A percentile compares a stretch with the other conserved stretches of the same genome.
Evolutionary conservation across 2,888 invertebrate genomes (phyloP).

Genomic region (Euproctis similis): DNA sequence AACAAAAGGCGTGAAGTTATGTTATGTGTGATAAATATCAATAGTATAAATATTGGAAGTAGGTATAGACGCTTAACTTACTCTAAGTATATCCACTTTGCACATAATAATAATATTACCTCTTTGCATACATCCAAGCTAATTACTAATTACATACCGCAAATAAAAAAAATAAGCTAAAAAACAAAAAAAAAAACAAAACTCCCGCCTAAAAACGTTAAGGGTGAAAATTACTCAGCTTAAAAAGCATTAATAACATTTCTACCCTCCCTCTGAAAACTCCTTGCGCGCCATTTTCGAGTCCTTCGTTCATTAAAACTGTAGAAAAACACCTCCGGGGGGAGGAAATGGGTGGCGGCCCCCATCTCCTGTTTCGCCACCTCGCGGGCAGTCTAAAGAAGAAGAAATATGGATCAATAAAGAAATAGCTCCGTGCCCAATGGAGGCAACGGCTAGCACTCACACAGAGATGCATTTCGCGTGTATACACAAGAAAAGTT

Average conservation of each 20-base stretch:
- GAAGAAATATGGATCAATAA: slow-evolving; percentile 78
- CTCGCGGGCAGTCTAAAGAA: slow-evolving; percentile 65
- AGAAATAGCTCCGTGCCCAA: slow-evolving; percentile 75
- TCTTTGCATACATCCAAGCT: slow-evolving; percentile 1
- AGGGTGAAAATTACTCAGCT: slow-evolving; percentile 60
- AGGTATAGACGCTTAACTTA: no score
- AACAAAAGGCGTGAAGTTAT: no score
- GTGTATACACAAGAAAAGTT: slow-evolving; percentile 28
- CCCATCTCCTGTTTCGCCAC: slow-evolving; percentile 23
- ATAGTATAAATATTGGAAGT: no score
- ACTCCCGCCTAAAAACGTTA: slow-evolving; percentile 42
- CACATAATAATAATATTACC: no score
- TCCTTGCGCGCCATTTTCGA: slow-evolving; percentile 49
- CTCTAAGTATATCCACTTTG: no score
- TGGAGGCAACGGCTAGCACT: slow-evolving; percentile 64
- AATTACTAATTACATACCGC: slow-evolving; percentile 23
- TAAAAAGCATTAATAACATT: slow-evolving; percentile 73
- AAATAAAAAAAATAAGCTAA: no score
- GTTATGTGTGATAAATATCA: no score
- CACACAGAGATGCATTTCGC: slow-evolving; percentile 39
- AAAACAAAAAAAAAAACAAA: slow-evolving; percentile 30
- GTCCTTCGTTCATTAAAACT: slow-evolving; percentile 72
- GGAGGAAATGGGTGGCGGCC: slow-evolving; percentile 16
- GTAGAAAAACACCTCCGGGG: slow-evolving; percentile 69
- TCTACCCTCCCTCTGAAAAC: slow-evolving; percentile 43